A percentile compares a stretch with the other conserved stretches of the same genome.
These are phyloP conservation scores for Ellobius talpinus DNA, from an alignment of 2,113 vertebrate species.

Conservation along the genomic window DNA sequence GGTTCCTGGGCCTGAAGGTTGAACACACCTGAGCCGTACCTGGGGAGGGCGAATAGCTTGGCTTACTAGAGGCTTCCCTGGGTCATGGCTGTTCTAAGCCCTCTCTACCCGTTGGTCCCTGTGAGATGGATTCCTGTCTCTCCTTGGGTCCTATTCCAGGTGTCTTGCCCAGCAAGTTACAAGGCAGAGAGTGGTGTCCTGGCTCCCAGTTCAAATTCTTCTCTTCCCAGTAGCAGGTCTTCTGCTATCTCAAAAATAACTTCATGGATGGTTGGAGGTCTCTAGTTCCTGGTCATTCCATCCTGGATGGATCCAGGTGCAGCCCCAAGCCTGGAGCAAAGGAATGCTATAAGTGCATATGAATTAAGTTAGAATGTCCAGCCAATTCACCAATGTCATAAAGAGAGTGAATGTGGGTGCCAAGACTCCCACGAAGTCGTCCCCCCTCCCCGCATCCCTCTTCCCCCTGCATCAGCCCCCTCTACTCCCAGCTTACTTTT, in stretches of 20 bases:
- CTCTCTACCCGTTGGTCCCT: not conserved
- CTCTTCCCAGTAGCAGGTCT: not conserved
- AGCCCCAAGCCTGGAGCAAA: not conserved
- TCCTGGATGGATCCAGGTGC: not conserved
- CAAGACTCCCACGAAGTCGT: not conserved
- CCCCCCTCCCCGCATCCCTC: no score
- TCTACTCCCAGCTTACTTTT: not conserved
- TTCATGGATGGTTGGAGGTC: not conserved
- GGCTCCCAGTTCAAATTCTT: not conserved
- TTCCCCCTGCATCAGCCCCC: no score
- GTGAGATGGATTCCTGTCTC: not conserved
- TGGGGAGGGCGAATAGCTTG: not conserved
- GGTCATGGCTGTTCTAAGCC: not conserved
- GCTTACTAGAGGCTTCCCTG: not conserved
- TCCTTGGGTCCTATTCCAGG: not conserved
- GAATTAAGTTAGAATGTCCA: not conserved
- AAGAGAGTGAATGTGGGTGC: not conserved
- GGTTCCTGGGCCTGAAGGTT: no score
- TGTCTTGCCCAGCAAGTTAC: not conserved
- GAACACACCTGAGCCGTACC: not conserved
- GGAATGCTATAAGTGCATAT: not conserved
- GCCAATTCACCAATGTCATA: not conserved
- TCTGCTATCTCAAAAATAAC: not conserved
- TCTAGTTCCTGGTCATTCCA: not conserved
- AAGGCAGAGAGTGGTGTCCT: not conserved